Percentiles rank a stretch among this genome's conserved stretches.
These are phyloP conservation scores for Chelonoidis abingdonii DNA, from an alignment of 2,113 vertebrate genomes.

Conservation along the genomic window DNA sequence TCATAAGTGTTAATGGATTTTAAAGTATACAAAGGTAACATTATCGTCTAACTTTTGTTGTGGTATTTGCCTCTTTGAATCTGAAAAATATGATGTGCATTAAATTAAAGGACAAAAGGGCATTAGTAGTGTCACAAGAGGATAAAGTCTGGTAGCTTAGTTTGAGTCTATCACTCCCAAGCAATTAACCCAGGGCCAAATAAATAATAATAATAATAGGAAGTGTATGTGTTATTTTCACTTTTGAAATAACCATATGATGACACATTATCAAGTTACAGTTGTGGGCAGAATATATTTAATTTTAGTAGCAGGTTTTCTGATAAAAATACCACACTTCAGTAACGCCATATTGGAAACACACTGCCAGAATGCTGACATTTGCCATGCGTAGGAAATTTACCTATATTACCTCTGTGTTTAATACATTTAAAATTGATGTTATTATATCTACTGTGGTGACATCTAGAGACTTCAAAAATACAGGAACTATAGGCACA, in stretches of 20 bases:
- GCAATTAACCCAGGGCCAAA: conserved; percentile 16
- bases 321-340: not conserved
- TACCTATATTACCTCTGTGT: fast-evolving
- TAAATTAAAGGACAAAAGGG: conserved; percentile 31
- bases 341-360: not conserved
- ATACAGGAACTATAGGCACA: not conserved
- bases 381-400: not conserved
- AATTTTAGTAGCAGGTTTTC: not conserved
- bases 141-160: not conserved
- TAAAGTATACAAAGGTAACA: not conserved
- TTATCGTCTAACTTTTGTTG: not conserved
- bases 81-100: not conserved
- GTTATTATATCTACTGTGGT: not conserved
- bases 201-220: conserved; percentile 15
- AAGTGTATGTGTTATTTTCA: not conserved
- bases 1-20: not conserved
- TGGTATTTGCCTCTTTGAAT: not conserved
- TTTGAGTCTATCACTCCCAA: not conserved
- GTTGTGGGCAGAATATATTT: not conserved
- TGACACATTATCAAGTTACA: not conserved
- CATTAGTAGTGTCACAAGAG: not conserved
- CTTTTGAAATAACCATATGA: conserved; percentile 8
- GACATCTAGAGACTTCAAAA: not conserved
- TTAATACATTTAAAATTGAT: not conserved
- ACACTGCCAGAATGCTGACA: not conserved